These are phyloP conservation scores for Aplidium turbinatum DNA, from an alignment of 23 tunicate species.

Conservation along the genomic window DNA sequence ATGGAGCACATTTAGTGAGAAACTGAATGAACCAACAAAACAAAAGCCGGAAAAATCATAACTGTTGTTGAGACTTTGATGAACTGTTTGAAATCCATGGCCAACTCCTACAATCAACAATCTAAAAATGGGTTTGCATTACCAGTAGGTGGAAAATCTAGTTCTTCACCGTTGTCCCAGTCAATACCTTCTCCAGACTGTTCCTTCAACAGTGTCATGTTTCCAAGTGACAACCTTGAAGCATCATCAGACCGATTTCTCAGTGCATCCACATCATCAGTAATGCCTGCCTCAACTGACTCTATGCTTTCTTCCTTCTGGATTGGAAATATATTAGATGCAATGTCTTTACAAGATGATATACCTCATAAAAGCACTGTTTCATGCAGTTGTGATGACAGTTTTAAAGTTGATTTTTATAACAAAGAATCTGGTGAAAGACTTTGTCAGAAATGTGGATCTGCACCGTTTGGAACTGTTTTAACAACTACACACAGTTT, in stretches of 20 bases:
- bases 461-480: too few relatives aligned
- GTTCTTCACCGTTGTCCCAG: neutral
- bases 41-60: neutral
- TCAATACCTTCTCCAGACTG: neutral
- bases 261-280: neutral
- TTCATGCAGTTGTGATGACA: slow-evolving; percentile 69
- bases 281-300: slow-evolving; percentile 4
- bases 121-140: neutral
- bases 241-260: neutral
- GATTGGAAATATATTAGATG: slow-evolving; percentile 48
- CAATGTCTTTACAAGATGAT: slow-evolving; percentile 60
- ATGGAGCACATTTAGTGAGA: neutral
- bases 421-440: slow-evolving; percentile 67
- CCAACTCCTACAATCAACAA: too few relatives aligned
- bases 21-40: neutral
- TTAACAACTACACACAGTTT: too few relatives aligned
- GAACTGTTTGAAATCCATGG: too few relatives aligned
- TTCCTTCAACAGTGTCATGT: neutral
- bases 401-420: slow-evolving; percentile 53
- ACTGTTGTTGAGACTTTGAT: too few relatives aligned
- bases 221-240: neutral
- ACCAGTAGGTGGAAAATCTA: neutral
- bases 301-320: slow-evolving; percentile 18
- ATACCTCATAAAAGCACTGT: slow-evolving; percentile 7
- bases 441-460: slow-evolving; percentile 78